These are phyloP conservation scores for Molossus alvarezi DNA, from an alignment of 2,797 vertebrate species.

Conservation along the genomic window DNA sequence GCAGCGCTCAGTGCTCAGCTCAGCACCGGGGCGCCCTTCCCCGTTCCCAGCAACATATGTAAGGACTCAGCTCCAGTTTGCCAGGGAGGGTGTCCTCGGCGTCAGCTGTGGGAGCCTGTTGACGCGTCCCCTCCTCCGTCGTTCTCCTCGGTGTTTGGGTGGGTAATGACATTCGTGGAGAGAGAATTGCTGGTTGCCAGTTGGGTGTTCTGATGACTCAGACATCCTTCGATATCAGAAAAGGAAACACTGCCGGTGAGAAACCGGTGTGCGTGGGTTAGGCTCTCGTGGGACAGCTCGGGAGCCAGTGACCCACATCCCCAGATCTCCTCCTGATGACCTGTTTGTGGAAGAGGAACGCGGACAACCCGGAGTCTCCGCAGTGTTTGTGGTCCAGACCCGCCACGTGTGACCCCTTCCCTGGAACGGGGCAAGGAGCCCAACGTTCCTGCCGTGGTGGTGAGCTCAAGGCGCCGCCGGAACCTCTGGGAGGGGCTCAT, in stretches of 20 bases:
- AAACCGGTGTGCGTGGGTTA: neutral
- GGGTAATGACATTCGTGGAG: neutral
- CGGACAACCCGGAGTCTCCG: neutral
- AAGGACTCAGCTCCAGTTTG: neutral
- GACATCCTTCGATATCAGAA: constrained; percentile 7
- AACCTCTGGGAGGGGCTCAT: neutral
- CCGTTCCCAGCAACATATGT: neutral
- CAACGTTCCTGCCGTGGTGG: neutral
- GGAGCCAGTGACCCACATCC: constrained; percentile 10
- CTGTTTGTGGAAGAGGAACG: neutral
- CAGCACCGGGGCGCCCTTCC: neutral
- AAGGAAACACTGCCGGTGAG: neutral
- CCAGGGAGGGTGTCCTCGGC: neutral
- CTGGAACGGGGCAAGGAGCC: neutral
- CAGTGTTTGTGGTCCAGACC: neutral
- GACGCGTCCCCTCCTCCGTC: neutral
- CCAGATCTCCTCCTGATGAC: neutral
- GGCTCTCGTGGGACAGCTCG: neutral
- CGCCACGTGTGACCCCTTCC: neutral
- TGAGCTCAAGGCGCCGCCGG: neutral
- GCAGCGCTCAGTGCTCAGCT: neutral
- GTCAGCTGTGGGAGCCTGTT: neutral
- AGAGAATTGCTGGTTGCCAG: neutral
- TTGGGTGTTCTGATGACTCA: neutral
- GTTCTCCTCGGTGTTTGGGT: neutral